A percentile compares a stretch with the other conserved stretches of the same genome.
phyloP scores from a whole-genome alignment of 2,888 invertebrate species.

The Callosobruchus maculatus region DNA sequence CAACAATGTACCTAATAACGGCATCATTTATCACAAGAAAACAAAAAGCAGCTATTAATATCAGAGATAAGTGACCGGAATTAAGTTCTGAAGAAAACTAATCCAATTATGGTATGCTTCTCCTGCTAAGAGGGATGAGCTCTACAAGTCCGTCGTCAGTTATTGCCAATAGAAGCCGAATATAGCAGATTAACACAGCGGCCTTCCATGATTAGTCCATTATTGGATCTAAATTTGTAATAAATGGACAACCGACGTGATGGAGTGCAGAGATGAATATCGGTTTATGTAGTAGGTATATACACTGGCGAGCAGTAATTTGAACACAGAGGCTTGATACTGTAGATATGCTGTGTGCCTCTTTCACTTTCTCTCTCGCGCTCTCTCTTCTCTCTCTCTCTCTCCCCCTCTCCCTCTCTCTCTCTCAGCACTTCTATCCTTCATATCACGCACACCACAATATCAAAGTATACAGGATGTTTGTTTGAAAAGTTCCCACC shows the following conservation, averaged over 20 bases:
- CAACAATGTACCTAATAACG: neutral
- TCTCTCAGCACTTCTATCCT: too few relatives aligned
- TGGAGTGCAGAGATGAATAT: neutral
- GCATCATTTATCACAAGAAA: neutral
- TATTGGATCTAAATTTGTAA: neutral
- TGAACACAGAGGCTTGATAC: too few relatives aligned
- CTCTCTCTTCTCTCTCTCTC: too few relatives aligned
- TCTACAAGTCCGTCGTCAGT: neutral
- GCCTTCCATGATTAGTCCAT: neutral
- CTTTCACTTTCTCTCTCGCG: too few relatives aligned
- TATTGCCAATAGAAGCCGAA: neutral
- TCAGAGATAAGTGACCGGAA: neutral
- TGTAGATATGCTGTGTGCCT: too few relatives aligned
- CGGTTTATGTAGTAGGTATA: too few relatives aligned
- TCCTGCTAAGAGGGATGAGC: neutral
- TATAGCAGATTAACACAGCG: neutral
- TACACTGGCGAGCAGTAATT: neutral
- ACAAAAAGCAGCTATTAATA: neutral
- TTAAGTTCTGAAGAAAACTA: neutral
- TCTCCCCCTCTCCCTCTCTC: too few relatives aligned
- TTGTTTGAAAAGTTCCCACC: too few relatives aligned
- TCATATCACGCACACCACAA: too few relatives aligned
- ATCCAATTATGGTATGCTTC: neutral
- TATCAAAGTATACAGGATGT: too few relatives aligned
- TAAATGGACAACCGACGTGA: neutral